Evolutionary conservation across 2,888 invertebrate species (phyloP), one percentile per base, ranked within the genome.

Genomic region (Patella pellucida): DNA sequence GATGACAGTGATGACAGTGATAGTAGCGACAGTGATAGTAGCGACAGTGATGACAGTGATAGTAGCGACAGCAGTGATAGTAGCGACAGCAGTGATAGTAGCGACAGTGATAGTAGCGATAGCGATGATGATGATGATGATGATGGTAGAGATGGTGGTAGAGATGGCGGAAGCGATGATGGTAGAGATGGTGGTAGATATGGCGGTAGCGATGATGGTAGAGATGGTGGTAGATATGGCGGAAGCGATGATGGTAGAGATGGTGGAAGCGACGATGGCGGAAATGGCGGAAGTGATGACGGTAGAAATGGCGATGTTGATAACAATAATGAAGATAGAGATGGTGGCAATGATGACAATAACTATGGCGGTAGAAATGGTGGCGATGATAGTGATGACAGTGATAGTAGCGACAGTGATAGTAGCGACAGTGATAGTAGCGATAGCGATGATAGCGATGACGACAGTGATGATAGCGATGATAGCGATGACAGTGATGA

Each of bases 101-200:
- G 3, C n/a, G 56, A n/a, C n/a, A 3, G 3, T 56, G n/a, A n/a
- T 69, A 23, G 69, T 69, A 23, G 69, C n/a, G n/a, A n/a, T 69
- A 23, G 69, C 23, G 69, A 23, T 69, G 27, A 3, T 69, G 69
- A 3, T 69, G 69, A 23, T 69, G 3, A 23, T 3, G 69, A 23
- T 69, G 69, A 23, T 69, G 69, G 3, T 69, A 23, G 69, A 19
- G 69, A 23, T 69, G 69, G 69, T 69, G 69, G 3, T 3, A 3
- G 3, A 3, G 69, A 23, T 69, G 69, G 3, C 23, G 69, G 3
- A 3, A 23, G 3, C 23, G 69, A 23, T 69, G 3, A 23, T 3
- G 3, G 69, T 69, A 23, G n/a, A n/a, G n/a, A n/a, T n/a, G n/a
- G n/a, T n/a, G n/a, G n/a, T n/a, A n/a, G n/a, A n/a, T n/a, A n/a